Percentiles rank a stretch among this genome's conserved stretches.
These are phyloP conservation scores for Aptenodytes patagonicus DNA, from an alignment of 2,113 vertebrate species.

Conservation along the genomic window DNA sequence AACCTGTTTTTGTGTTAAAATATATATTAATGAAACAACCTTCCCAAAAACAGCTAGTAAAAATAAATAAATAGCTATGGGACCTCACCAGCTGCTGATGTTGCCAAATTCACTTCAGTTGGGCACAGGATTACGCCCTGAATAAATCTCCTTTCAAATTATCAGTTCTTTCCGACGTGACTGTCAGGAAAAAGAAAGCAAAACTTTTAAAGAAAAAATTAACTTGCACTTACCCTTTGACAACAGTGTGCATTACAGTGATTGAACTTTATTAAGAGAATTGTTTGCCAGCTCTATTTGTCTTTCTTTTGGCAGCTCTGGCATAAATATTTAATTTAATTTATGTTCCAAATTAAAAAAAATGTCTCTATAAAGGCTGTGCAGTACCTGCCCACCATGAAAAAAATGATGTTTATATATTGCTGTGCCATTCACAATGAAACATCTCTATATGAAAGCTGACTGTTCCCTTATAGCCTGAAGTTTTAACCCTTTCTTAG, in stretches of 20 bases:
- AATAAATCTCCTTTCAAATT: slow-evolving; percentile 19
- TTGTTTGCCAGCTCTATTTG: slow-evolving; percentile 62
- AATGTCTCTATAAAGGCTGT: slow-evolving; percentile 27
- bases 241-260: slow-evolving; percentile 60
- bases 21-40: background rate
- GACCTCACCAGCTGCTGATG: background rate
- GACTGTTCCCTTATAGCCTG: background rate
- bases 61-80: background rate
- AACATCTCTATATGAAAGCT: background rate
- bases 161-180: slow-evolving; percentile 23
- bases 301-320: slow-evolving; percentile 63
- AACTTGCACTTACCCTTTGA: slow-evolving; percentile 64
- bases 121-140: background rate
- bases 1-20: background rate
- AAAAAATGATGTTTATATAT: slow-evolving; percentile 25
- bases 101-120: background rate
- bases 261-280: slow-evolving; percentile 69
- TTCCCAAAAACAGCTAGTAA: background rate
- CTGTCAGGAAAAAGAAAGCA: slow-evolving; percentile 52
- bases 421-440: background rate
- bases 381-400: background rate
- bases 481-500: slow-evolving; percentile 33
- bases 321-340: slow-evolving; percentile 77
- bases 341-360: slow-evolving; percentile 61
- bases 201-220: slow-evolving; percentile 64